Conservation (phyloP, 2,113 vertebrate species). For the Corythaixoides concolor region DNA sequence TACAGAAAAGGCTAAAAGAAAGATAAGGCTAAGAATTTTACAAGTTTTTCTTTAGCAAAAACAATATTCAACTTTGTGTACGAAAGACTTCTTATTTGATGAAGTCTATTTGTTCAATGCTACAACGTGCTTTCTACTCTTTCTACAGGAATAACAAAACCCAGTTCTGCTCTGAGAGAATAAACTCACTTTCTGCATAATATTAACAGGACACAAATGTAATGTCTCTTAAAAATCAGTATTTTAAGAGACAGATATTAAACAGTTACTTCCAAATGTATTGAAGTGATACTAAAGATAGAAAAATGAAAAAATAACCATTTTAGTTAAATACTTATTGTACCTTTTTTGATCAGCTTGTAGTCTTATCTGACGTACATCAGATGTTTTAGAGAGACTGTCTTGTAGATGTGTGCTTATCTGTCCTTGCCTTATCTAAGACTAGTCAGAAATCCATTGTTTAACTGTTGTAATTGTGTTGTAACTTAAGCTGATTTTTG, state of each 20-base stretch:
- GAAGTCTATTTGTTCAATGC: not conserved
- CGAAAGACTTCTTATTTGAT: not conserved
- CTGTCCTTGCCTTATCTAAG: not conserved
- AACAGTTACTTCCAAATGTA: not conserved
- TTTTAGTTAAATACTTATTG: not conserved
- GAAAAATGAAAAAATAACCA: not conserved
- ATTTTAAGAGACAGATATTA: not conserved
- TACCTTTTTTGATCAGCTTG: not conserved
- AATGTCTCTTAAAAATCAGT: not conserved
- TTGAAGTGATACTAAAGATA: not conserved
- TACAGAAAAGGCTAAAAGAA: not conserved
- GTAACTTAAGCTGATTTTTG: not conserved
- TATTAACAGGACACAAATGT: not conserved
- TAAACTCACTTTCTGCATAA: not conserved
- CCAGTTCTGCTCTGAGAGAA: accelerated
- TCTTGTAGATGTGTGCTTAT: not conserved
- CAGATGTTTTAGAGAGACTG: accelerated
- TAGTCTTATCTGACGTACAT: not conserved
- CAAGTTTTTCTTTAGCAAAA: not conserved
- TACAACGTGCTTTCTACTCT: not conserved
- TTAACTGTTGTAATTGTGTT: not conserved
- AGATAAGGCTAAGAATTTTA: not conserved
- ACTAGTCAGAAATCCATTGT: not conserved
- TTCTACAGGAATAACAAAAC: not conserved
- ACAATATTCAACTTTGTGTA: not conserved